Evolutionary conservation across 2,888 invertebrate genomes (phyloP), one percentile per base, ranked within the genome.

Genomic region (Nemoura dubitans): DNA sequence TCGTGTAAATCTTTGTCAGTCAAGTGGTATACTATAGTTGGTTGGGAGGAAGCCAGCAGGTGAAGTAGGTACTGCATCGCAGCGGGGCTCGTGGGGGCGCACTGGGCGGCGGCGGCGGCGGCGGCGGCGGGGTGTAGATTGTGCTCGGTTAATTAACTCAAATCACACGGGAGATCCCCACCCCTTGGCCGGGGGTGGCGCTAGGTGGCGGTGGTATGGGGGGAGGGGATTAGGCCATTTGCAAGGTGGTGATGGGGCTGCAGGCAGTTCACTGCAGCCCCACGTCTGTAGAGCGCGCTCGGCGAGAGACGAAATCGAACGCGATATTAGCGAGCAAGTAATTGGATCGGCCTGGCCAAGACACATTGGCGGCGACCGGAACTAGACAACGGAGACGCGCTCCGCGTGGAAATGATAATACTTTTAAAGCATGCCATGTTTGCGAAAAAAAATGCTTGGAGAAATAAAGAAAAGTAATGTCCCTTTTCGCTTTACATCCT

Each of bases 141-240:
- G 84, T 84, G 30, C 84, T 84, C 84, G 84, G 84, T 84, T 84
- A 84, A 84, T 84, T 84, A 84, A 84, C 84, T 84, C 84, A 16
- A 76, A 76, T 84, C 84, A 42, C 83, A 83, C 21, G 83, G 83
- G 83, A 83, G 42, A 30, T 59, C 59, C 59, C 59, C 21, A 59
- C 59, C 59, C 59, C 59, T 21, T 2, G 26, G 36, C 36, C 30
- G 83, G 25, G 83, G 43, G 26, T 3, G 83, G n/a, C 10, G 43
- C n/a, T 0, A 7, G 42, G 26, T 21, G 6, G 30, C 29, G 6
- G 28, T 28, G 81, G 78, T 2, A 30, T 27, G 29, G 3, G 81
- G 81, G 81, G 6, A 30, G 30, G 6, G 81, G 81, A 81, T 28
- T 81, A 28, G 28, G 26, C 78, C 78, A 26, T 59, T 78, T 28